These are phyloP conservation scores for Plebejus melissa DNA, from an alignment of 2,888 invertebrate species.

Conservation along the genomic window DNA sequence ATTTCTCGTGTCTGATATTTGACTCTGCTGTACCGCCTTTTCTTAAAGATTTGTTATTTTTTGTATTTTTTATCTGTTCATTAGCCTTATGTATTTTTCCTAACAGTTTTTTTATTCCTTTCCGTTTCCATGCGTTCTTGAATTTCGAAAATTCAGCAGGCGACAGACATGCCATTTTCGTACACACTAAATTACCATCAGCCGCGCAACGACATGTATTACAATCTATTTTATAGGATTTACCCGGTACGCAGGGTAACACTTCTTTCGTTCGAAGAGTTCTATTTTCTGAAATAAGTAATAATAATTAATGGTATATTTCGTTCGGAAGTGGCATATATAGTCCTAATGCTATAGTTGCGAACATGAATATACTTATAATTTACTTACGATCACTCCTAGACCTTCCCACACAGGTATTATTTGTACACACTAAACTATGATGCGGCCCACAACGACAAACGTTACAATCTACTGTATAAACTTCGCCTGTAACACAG, in stretches of 20 bases:
- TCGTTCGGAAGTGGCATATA: background rate
- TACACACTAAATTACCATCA: slow-evolving; percentile 52
- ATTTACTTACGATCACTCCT: background rate
- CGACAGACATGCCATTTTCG: slow-evolving; percentile 56
- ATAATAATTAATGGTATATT: background rate
- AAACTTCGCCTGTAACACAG: background rate
- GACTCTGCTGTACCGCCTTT: slow-evolving; percentile 12
- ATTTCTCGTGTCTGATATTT: slow-evolving; percentile 10
- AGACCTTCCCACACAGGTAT: background rate
- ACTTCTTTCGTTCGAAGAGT: slow-evolving; percentile 50
- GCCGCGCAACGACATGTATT: slow-evolving; percentile 56
- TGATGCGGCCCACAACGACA: background rate
- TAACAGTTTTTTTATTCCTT: background rate
- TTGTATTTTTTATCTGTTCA: background rate
- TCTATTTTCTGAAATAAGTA: slow-evolving; percentile 39
- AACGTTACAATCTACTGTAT: background rate
- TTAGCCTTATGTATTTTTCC: background rate
- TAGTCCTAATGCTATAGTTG: too few relatives aligned
- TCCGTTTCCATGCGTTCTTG: background rate
- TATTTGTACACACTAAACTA: background rate
- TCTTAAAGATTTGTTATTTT: slow-evolving; percentile 16
- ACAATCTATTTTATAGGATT: slow-evolving; percentile 53
- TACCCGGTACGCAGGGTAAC: slow-evolving; percentile 47
- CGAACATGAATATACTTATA: background rate
- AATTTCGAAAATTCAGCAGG: background rate